Percentiles rank a stretch among this genome's conserved stretches.
Conservation (phyloP, 2,888 invertebrate species). For the Caenorhabditis macrosperma region DNA sequence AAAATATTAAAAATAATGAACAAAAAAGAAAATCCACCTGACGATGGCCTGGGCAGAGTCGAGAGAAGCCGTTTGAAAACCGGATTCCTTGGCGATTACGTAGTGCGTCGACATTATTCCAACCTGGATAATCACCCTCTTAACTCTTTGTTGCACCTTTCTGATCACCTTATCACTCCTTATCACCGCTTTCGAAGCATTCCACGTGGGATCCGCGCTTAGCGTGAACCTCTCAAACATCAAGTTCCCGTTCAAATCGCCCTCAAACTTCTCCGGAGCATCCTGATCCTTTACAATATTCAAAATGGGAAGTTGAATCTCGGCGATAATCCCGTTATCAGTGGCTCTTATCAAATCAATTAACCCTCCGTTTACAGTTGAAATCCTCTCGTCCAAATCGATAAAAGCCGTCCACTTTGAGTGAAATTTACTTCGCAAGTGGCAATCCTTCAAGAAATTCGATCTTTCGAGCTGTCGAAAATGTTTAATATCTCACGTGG, state of each 20-base stretch:
- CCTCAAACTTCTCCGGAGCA: background rate
- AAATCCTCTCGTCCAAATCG: constrained; percentile 47
- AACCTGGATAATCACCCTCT: constrained; percentile 13
- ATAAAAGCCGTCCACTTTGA: constrained; percentile 52
- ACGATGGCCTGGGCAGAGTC: background rate
- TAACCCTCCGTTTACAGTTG: background rate
- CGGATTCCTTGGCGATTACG: constrained; percentile 9
- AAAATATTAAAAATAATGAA: background rate
- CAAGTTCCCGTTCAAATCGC: constrained; percentile 13
- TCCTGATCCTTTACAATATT: constrained; percentile 34
- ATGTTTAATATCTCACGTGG: constrained; percentile 17
- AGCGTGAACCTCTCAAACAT: constrained; percentile 12
- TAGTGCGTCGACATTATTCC: constrained; percentile 36
- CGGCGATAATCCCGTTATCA: constrained; percentile 6
- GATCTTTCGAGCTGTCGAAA: background rate
- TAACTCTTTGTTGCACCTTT: too few relatives aligned
- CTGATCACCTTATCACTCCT: constrained; percentile 35
- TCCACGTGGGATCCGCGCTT: constrained; percentile 20
- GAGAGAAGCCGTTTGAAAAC: constrained; percentile 4
- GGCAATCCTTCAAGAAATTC: constrained; percentile 36
- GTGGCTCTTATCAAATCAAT: background rate
- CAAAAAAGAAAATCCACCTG: background rate
- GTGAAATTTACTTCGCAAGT: constrained; percentile 30
- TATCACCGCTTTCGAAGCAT: constrained; percentile 31
- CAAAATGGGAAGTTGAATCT: constrained; percentile 18